A percentile compares a stretch with the other conserved stretches of the same genome.
phyloP scores from a whole-genome alignment of 2,797 vertebrate genomes.

The Gallirallus australis region DNA sequence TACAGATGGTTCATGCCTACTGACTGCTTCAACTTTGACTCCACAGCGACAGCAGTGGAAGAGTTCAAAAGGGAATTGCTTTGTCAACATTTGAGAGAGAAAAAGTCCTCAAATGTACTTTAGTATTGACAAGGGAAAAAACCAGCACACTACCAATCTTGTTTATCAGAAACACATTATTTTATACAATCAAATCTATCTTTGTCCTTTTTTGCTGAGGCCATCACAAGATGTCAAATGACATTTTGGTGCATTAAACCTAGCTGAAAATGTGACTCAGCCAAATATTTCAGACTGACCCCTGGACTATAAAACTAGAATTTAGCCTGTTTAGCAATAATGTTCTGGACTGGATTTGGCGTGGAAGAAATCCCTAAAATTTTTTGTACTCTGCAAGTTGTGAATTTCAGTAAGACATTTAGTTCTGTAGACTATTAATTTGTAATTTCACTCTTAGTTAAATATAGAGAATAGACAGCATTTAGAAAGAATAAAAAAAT shows the following conservation, averaged over 20 bases:
- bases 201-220: background rate
- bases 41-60: background rate
- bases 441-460: background rate
- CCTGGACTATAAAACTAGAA: background rate
- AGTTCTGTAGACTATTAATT: background rate
- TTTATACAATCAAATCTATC: background rate
- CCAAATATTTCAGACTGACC: background rate
- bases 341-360: background rate
- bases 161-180: background rate
- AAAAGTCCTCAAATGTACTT: background rate
- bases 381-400: background rate
- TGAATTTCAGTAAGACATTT: background rate
- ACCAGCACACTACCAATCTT: background rate
- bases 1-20: fast-evolving
- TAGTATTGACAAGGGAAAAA: background rate
- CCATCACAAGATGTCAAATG: background rate
- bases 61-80: background rate
- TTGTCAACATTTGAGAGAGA: background rate
- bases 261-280: background rate
- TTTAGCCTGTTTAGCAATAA: background rate
- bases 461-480: background rate
- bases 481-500: background rate
- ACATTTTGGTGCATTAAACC: background rate
- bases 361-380: background rate
- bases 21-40: background rate